Conservation (phyloP, 1,140 invertebrate species). For the Gryllus bimaculatus region DNA sequence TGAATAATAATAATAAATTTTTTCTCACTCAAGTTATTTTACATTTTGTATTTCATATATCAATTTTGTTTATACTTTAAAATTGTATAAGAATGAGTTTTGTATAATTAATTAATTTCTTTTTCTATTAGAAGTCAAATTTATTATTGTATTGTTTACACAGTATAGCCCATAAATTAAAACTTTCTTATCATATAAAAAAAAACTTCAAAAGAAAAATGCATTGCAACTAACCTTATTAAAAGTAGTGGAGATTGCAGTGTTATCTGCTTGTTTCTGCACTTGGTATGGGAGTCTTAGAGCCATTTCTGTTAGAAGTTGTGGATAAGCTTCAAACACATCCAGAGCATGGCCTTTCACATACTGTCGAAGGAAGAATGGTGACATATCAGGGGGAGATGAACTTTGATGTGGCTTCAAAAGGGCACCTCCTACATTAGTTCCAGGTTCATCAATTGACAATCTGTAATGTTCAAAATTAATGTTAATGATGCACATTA, state of each 20-base stretch:
- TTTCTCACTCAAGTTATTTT: no score
- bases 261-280: constrained; percentile 27
- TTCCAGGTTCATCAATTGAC: constrained; percentile 40
- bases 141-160: no score
- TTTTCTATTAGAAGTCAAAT: no score
- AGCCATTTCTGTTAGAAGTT: constrained; percentile 89
- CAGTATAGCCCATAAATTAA: no score
- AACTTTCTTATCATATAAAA: neutral
- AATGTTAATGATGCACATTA: neutral
- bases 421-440: constrained; percentile 45
- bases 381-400: constrained; percentile 85
- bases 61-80: no score
- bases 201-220: constrained; percentile 12
- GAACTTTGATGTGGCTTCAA: constrained; percentile 72
- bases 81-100: no score
- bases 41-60: no score
- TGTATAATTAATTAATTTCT: no score
- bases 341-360: constrained; percentile 84
- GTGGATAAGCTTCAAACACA: constrained; percentile 88
- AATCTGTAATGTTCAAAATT: constrained; percentile 29
- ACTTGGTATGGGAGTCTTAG: constrained; percentile 90
- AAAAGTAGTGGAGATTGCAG: constrained; percentile 13
- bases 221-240: constrained; percentile 13
- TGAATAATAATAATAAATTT: no score
- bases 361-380: constrained; percentile 89